Base-by-base conservation (phyloP, 2,888 invertebrate species). In the Ptychoptera contaminata region DNA sequence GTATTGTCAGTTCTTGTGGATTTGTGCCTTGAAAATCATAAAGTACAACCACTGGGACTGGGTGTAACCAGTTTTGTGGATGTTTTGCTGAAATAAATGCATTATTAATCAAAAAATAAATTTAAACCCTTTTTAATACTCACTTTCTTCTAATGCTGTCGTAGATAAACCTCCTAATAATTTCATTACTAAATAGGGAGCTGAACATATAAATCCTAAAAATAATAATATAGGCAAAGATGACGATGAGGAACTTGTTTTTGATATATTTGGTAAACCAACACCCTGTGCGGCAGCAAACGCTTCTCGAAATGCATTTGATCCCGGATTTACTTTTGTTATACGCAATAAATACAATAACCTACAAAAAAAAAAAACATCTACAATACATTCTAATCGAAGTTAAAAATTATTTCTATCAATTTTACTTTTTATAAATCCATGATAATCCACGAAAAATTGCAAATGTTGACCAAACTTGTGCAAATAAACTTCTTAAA, bases 181-280 rank as follows among this genome's bases (percentile, higher is more conserved):
- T 61, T 79, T 84, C 69, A 86, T 83, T 49, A 93, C 81, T 40
- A 97, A 70, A 69, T 91, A 96, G 0, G 97, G 96, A 9, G 90
- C 91, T 1, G 88, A 86, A 43, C 92, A 74, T 40, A 94, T 79
- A 45, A 93, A 77, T 3, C 84, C 83, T 55, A 94, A 74, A 69
- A 96, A 94, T 54, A 92, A 72, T 3, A 94, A 60, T 10, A 93
- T 80, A 0, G 94, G 90, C 94, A 93, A 94, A 42, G 74, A 73
- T 3, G 83, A 78, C 35, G 69, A 65, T 7, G 62, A 61, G 42
- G 56, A 59, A 34, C 59, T 58, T 10, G 52, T 43, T 40, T 50
- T 36, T 1, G 57, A 56, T 1, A 61, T 58, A 43, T 60, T 58
- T 32, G 58, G 59, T 1, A 73, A 67, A 9, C 68, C 56, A 45